These are phyloP conservation scores for Drosophila mettleri DNA, from an alignment of 2,888 invertebrate genomes.

Conservation along the genomic window DNA sequence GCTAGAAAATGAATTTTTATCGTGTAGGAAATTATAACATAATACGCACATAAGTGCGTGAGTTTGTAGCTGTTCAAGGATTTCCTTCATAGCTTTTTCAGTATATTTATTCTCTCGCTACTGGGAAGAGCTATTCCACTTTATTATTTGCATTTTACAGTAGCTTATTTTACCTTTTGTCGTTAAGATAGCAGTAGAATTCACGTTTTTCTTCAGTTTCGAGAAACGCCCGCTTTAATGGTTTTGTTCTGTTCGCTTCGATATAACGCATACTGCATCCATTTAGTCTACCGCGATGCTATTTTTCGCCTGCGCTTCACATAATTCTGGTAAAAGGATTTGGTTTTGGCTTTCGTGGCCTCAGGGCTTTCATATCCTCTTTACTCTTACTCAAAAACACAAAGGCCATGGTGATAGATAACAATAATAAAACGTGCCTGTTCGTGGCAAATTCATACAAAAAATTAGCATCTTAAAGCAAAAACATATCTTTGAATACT, in stretches of 20 bases:
- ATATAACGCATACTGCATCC: slow-evolving; percentile 44
- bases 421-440: background rate
- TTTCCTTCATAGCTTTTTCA: slow-evolving; percentile 41
- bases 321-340: slow-evolving; percentile 35
- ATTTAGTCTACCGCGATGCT: background rate
- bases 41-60: background rate
- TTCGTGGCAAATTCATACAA: background rate
- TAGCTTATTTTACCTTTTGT: background rate
- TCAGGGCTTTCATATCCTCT: background rate
- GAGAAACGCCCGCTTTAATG: background rate
- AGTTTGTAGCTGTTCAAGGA: background rate
- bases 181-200: background rate
- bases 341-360: background rate
- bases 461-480: background rate
- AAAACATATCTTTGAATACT: no score
- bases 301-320: background rate
- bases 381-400: background rate
- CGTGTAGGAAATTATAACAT: slow-evolving; percentile 5
- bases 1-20: slow-evolving; percentile 29
- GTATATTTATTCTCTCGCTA: background rate
- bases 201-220: background rate
- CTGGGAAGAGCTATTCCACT: background rate
- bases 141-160: background rate
- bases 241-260: slow-evolving; percentile 1
- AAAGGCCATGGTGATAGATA: background rate